Evolutionary conservation across 2,797 vertebrate species (phyloP).

Genomic region (Phataginus tetradactyla): DNA sequence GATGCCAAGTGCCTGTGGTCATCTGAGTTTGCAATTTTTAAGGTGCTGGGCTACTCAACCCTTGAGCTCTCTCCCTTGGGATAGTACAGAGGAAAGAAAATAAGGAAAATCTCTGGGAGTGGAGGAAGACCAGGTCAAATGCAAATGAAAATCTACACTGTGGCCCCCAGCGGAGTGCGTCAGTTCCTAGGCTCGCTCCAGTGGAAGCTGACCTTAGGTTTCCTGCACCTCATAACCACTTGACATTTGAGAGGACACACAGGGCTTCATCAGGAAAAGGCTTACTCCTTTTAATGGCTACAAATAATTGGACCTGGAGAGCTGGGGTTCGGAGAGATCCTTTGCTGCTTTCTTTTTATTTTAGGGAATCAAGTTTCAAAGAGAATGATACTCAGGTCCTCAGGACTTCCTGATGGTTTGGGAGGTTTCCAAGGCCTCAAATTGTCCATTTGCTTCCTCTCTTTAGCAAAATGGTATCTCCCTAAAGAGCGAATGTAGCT

Average conservation of each 20-base stretch:
- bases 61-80: conserved; percentile 47
- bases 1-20: conserved; percentile 52
- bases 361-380: conserved; percentile 67
- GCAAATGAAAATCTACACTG: conserved; percentile 64
- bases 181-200: conserved; percentile 30
- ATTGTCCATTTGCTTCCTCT: conserved; percentile 60
- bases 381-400: conserved; percentile 23
- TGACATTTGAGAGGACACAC: conserved; percentile 61
- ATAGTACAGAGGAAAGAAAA: conserved; percentile 70
- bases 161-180: neutral
- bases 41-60: conserved; percentile 12
- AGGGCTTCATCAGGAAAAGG: conserved; percentile 57
- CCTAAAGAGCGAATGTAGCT: conserved; percentile 43
- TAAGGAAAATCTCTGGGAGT: conserved; percentile 53
- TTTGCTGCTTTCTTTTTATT: conserved; percentile 51
- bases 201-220: conserved; percentile 20
- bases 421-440: conserved; percentile 62
- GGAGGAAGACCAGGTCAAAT: conserved; percentile 69
- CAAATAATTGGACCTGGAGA: conserved; percentile 39
- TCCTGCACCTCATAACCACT: conserved; percentile 54
- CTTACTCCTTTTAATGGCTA: conserved; percentile 3
- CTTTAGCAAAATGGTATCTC: neutral
- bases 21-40: conserved; percentile 39
- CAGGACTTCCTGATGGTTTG: conserved; percentile 69
- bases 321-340: neutral